These are phyloP conservation scores for Craseonycteris thonglongyai DNA, from an alignment of 2,113 vertebrate species.

Conservation along the genomic window DNA sequence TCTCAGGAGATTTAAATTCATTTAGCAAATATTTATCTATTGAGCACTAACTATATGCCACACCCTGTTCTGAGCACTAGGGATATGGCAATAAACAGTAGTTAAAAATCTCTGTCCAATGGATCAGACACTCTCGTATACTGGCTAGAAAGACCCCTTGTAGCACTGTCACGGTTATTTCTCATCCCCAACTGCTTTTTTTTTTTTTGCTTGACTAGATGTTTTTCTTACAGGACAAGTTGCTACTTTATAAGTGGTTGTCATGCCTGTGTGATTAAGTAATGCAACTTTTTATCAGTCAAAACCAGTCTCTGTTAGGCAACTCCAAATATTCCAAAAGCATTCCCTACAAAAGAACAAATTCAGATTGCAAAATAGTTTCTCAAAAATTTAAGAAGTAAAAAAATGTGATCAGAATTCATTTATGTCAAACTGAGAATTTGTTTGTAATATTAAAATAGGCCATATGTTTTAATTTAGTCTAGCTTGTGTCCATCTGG, in stretches of 20 bases:
- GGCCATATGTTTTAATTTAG: neutral
- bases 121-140: neutral
- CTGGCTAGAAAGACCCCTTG: neutral
- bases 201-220: neutral
- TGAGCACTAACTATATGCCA: neutral
- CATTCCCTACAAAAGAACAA: neutral
- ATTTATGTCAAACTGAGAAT: neutral
- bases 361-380: conserved; percentile 23
- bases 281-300: conserved; percentile 52
- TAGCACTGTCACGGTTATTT: neutral
- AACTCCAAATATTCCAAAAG: conserved; percentile 35
- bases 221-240: neutral
- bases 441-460: conserved; percentile 26
- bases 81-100: neutral
- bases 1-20: neutral
- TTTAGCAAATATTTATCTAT: neutral
- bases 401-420: neutral
- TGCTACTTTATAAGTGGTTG: neutral
- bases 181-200: neutral
- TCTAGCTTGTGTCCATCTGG: neutral
- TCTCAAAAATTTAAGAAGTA: conserved; percentile 13
- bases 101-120: neutral
- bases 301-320: conserved; percentile 29
- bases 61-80: neutral
- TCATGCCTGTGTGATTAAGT: conserved; percentile 5